A percentile compares a stretch with the other conserved stretches of the same genome.
Conservation (phyloP, 2,888 invertebrate species). For the Melieria omissa region DNA sequence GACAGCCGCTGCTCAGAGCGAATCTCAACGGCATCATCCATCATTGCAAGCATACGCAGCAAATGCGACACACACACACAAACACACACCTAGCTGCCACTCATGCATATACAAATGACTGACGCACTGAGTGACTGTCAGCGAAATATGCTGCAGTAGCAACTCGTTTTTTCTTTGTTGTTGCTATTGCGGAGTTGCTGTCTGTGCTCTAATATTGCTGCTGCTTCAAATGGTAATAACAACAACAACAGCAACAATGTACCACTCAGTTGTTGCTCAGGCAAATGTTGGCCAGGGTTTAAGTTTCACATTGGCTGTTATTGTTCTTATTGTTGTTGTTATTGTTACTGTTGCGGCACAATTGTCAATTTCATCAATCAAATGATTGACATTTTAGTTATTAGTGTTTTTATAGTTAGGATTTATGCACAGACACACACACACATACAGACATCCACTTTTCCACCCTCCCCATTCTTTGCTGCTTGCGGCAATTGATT, state of each 20-base stretch:
- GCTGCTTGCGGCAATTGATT: conserved; percentile 32
- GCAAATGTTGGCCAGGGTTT: no score
- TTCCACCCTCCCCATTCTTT: not conserved
- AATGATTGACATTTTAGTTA: conserved; percentile 48
- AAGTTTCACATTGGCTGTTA: not conserved
- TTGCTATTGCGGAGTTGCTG: no score
- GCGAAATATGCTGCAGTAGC: conserved; percentile 28
- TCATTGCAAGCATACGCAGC: conserved; percentile 9
- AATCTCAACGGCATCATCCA: conserved; percentile 5
- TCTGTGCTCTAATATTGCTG: no score
- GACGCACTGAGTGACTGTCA: conserved; percentile 26
- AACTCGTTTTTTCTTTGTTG: no score
- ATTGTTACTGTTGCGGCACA: conserved; percentile 26
- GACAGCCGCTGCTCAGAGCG: not conserved
- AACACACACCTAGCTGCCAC: not conserved
- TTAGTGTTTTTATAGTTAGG: conserved; percentile 42
- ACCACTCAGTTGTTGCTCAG: no score
- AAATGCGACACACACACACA: not conserved
- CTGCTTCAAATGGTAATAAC: no score
- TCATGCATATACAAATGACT: conserved; percentile 21
- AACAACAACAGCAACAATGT: no score
- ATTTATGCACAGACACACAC: conserved; percentile 22
- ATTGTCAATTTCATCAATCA: conserved; percentile 50
- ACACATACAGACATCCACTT: conserved; percentile 27
- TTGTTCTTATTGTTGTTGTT: conserved; percentile 6